Conservation (phyloP, 2,113 vertebrate species). For the Vidua chalybeata region DNA sequence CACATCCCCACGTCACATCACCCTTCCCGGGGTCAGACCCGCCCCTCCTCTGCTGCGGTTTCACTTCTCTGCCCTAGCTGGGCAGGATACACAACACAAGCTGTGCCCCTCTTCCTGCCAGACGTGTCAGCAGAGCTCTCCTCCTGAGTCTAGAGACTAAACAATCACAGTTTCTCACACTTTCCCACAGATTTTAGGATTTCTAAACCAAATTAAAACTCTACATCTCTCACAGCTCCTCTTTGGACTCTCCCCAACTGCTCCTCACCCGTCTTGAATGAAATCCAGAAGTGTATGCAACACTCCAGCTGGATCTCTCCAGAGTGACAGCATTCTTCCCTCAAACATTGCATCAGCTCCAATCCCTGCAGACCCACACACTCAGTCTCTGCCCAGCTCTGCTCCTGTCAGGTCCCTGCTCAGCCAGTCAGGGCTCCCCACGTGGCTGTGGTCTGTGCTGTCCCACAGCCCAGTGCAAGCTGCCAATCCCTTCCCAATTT, state of each 20-base stretch:
- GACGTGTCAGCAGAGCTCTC: not conserved
- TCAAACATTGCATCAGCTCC: not conserved
- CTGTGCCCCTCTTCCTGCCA: not conserved
- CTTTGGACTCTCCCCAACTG: not conserved
- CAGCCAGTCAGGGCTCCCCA: not conserved
- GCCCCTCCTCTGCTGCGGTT: not conserved
- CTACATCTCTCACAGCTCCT: not conserved
- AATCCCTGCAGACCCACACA: not conserved
- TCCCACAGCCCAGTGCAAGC: not conserved
- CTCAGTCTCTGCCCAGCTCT: not conserved
- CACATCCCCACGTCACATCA: not conserved
- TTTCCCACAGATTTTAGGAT: not conserved
- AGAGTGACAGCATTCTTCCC: not conserved
- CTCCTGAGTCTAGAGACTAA: not conserved
- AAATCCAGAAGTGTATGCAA: not conserved
- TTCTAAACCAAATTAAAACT: not conserved
- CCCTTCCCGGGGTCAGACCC: not conserved
- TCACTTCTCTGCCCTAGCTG: not conserved
- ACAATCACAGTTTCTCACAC: not conserved
- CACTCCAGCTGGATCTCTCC: not conserved
- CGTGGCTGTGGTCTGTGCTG: fast-evolving
- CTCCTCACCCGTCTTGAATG: not conserved
- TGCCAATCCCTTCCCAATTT: not conserved
- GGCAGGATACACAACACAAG: not conserved
- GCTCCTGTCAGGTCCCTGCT: not conserved